Conservation (phyloP, 2,113 vertebrate genomes). For the Phrynosoma blainvillii region DNA sequence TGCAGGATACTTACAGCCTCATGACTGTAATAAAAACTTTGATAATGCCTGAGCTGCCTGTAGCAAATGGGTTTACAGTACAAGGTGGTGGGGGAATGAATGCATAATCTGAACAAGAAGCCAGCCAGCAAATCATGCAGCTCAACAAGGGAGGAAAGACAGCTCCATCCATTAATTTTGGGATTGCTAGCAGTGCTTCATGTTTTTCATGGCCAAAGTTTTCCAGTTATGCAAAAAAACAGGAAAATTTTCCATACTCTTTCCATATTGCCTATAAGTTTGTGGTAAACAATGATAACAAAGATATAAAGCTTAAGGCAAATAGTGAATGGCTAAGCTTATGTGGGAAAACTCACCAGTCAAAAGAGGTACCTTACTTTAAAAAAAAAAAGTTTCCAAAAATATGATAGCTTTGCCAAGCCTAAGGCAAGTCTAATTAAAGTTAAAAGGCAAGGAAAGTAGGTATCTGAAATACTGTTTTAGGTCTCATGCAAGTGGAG, state of each 20-base stretch:
- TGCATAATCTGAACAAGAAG: conserved; percentile 32
- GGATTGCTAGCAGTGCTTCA: not conserved
- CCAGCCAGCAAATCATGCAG: not conserved
- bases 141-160: not conserved
- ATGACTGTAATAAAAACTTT: conserved; percentile 27
- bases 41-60: conserved; percentile 37
- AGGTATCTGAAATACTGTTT: conserved; percentile 61
- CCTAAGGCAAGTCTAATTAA: conserved; percentile 68
- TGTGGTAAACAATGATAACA: conserved; percentile 14
- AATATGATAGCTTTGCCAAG: conserved; percentile 60
- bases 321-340: conserved; percentile 27
- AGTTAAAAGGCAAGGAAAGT: conserved; percentile 66
- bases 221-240: conserved; percentile 4
- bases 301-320: not conserved
- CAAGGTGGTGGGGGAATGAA: not conserved
- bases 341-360: conserved; percentile 21
- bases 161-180: not conserved
- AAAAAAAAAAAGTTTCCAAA: conserved; percentile 52
- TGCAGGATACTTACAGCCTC: conserved; percentile 43
- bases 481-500: conserved; percentile 64
- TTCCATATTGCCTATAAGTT: not conserved
- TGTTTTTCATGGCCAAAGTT: conserved; percentile 29
- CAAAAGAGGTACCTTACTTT: conserved; percentile 28
- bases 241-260: not conserved
- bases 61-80: conserved; percentile 44